Evolutionary conservation across 53 echinoderm and acorn worm species (phyloP), one percentile per base, ranked within the genome.

Genomic region (Astropecten irregularis): DNA sequence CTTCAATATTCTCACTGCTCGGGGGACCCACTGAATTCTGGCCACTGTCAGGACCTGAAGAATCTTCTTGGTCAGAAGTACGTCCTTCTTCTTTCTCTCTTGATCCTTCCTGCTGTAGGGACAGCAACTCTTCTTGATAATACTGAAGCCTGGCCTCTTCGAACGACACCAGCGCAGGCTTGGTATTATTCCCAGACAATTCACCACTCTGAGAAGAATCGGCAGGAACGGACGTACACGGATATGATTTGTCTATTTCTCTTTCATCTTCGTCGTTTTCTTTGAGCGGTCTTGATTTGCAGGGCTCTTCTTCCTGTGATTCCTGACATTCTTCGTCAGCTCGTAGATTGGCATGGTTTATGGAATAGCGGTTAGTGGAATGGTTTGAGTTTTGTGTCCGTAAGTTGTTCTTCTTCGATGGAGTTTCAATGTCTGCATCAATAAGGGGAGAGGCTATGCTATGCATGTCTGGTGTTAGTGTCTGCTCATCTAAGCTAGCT

Each of bases 401-500:
- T 38, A 58, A 57, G 40, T 18, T 9, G 20, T 53, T 56, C 18
- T 27, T 26, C 15, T 16, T 22, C 19, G 34, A n/a, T 25, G 10
- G 39, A 11, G 26, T 38, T 58, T 46, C 29, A 9, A 58, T 27
- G 25, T 46, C 53, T 30, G 25, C 26, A 40, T 21, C 25, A 11
- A n/a, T n/a, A n/a, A 5, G 16, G 2, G 16, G 2, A 22, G 40
- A 8, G 19, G 46, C 16, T n/a, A n/a, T n/a, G 1, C 62, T 79
- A 3, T 31, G 48, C 18, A 42, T 46, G 31, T 26, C 46, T 22
- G 16, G 23, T 26, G 79, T n/a, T 8, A 33, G 20, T 33, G 56
- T 42, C 28, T 21, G 26, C 22, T 63, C 79, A 32, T 62, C 79
- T 30, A 62, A 79, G 49, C 79, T n/a, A n/a, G n/a, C n/a, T n/a